Base-by-base conservation (phyloP, 2,888 invertebrate genomes). In the Drosophila multiciliata region DNA sequence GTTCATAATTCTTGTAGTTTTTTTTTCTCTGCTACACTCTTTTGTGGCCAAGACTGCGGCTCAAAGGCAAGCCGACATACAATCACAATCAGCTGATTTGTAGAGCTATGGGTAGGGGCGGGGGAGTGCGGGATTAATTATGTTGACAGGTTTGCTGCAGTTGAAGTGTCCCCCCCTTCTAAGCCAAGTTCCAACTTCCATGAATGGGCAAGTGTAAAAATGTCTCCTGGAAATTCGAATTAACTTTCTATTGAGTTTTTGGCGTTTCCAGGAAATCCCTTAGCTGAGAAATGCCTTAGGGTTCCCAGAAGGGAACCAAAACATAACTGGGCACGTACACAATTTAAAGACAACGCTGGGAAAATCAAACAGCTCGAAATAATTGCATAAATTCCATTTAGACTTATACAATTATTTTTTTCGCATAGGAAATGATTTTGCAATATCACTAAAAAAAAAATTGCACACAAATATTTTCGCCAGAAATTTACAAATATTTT, bases 71-170 rank as follows among this genome's bases (percentile, higher is more conserved):
- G 78, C 82, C 82, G 77, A 61, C 78, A 36, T 32, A 42, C 36
- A 17, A 49, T 26, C 68, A 71, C 66, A 75, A 80, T 87, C 83
- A 89, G 89, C 89, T 87, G 87, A 89, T 89, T 79, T 73, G 69
- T 69, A 15, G 60, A 53, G 64, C 52, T 12, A 23, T 15, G 48
- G 1, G 2, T 7, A 12, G 45, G 23, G 45, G 23, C 23, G 23
- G 42, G 64, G 66, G 49, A 49, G 63, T 12, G 59, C 52, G 68
- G 88, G 78, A 87, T 87, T 89, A 84, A 87, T 88, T 80, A 83
- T 79, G 89, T 83, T 87, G 87, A 87, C 87, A 87, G 89, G 83
- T 87, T 87, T 87, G 73, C 74, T 62, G 75, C 81, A 67, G 71
- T 69, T 79, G 71, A 76, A 75, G 81, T 71, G 84, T 66, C 58